Evolutionary conservation across 2,797 vertebrate species (phyloP).

Genomic region (Phoxinus dragarum): DNA sequence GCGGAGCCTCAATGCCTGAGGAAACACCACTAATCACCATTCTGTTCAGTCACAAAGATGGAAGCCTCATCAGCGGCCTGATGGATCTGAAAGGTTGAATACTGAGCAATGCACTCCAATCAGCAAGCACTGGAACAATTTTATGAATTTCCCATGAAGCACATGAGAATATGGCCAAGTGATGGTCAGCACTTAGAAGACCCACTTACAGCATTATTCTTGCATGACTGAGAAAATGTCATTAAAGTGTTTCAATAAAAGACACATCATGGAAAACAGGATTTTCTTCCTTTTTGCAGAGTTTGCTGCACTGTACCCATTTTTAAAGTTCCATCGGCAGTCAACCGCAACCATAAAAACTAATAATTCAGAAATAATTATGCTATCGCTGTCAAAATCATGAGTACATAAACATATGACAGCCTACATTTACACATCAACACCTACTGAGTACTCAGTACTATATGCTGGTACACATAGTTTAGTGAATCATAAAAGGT

Average conservation of each 20-base stretch:
- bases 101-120: conserved; percentile 26
- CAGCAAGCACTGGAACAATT: conserved; percentile 33
- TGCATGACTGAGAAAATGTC: conserved; percentile 4
- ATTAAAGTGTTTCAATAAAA: conserved; percentile 19
- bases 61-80: conserved; percentile 38
- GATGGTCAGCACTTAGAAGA: conserved; percentile 3
- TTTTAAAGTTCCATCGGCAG: neutral
- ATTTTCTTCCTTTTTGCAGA: conserved; percentile 4
- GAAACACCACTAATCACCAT: conserved; percentile 43
- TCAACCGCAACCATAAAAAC: neutral
- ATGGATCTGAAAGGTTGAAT: conserved; percentile 21
- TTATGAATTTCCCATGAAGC: conserved; percentile 35
- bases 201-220: conserved; percentile 5
- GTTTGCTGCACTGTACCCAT: too few relatives aligned
- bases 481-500: neutral
- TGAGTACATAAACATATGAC: neutral
- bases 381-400: neutral
- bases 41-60: conserved; percentile 34
- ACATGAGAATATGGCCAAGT: neutral
- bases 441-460: neutral
- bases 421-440: neutral
- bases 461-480: neutral
- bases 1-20: conserved; percentile 20
- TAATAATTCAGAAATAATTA: neutral
- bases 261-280: neutral